Conservation (phyloP, 2,797 vertebrate genomes). For the Semotilus atromaculatus region DNA sequence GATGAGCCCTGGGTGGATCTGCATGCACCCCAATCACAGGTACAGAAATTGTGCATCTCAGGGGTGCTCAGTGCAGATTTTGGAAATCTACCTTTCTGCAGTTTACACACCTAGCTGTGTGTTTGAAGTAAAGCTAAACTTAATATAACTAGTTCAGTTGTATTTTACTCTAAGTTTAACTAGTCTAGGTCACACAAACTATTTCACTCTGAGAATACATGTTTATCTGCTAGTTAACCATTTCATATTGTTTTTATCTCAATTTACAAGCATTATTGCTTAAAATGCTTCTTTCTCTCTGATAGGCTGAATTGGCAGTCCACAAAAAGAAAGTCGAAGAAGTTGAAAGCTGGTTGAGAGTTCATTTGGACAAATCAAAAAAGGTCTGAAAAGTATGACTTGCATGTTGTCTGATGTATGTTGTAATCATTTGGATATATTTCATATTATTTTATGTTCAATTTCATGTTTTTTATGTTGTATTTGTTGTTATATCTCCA, state of each 20-base stretch:
- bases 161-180: not conserved
- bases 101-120: slow-evolving; percentile 17
- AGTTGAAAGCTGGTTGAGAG: slow-evolving; percentile 90
- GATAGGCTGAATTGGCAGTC: slow-evolving; percentile 89
- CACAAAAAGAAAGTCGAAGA: slow-evolving; percentile 98
- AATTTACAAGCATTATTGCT: not conserved
- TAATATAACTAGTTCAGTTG: not conserved
- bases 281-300: not conserved
- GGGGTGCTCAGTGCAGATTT: not conserved
- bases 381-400: slow-evolving; percentile 66
- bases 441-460: not conserved
- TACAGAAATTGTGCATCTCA: slow-evolving; percentile 55
- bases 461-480: not conserved
- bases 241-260: not conserved
- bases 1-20: slow-evolving; percentile 90
- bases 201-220: not conserved
- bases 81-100: not conserved
- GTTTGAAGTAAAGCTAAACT: not conserved
- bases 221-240: not conserved
- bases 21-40: slow-evolving; percentile 85
- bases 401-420: slow-evolving; percentile 62
- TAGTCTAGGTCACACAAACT: not conserved
- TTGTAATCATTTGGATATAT: not conserved
- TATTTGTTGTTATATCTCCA: slow-evolving; percentile 46
- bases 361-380: slow-evolving; percentile 68